Evolutionary conservation across 2,113 vertebrate genomes (phyloP), one percentile per base, ranked within the genome.

Genomic region (Capreolus pygargus): DNA sequence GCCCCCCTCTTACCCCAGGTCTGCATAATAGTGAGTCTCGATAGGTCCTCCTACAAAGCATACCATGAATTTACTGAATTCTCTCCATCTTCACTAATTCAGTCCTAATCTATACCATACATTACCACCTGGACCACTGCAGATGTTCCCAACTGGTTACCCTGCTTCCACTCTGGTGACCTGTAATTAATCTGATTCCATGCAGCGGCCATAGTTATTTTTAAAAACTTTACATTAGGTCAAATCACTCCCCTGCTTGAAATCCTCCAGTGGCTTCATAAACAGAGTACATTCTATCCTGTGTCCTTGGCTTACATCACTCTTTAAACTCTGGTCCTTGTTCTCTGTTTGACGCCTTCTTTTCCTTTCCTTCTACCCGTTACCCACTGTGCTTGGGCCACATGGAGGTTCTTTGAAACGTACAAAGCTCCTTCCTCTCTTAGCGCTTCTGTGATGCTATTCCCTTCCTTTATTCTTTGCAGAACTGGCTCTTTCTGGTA

Each of bases 221-320:
- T 60, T 76, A 10, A 78, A 86, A 84, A 7, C 21, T 70, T 78
- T 54, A 1, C 50, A 12, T 54, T 76, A 86, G 9, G 21, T 54
- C 57, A 64, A 30, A 17, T 21, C 4, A 6, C 8, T 47, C 47
- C 13, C 19, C 45, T 47, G 55, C 45, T 70, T 74, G 30, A 14
- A 45, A 52, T 60, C 47, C n/a, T 82, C 33, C 28, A 2, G 1
- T 23, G n/a, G 60, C 78, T 30, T 55, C 25, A 27, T 78, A 54
- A 30, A 7, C 43, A 16, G 58, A 74, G 39, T 64, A 39, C 23
- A 57, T 28, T 64, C 50, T 45, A 0, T 12, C 1, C 36, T 54
- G 3, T 0, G 12, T 67, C 28, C 25, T 33, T 39, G 78, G 55
- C 57, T 60, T 14, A 4, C 4, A 1, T 5, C 0, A 0, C 23